Percentiles rank a stretch among this genome's conserved stretches.
Conservation (phyloP, 2,113 vertebrate species). For the Argyrosomus japonicus region DNA sequence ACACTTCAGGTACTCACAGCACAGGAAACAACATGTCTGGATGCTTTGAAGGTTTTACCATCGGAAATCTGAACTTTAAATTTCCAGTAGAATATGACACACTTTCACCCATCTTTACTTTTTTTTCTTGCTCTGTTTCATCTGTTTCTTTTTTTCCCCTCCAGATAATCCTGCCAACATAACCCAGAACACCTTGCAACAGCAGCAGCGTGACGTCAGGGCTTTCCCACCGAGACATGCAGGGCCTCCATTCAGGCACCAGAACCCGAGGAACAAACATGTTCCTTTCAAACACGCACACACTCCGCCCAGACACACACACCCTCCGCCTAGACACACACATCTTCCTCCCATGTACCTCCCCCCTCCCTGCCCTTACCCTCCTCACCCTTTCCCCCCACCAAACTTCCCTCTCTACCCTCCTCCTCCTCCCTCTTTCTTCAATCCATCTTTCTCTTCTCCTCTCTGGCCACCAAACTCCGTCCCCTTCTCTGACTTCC, state of each 20-base stretch:
- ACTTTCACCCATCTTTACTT: not conserved
- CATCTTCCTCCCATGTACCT: constrained; percentile 43
- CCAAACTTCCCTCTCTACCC: constrained; percentile 67
- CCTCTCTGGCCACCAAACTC: constrained; percentile 59
- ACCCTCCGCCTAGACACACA: constrained; percentile 8
- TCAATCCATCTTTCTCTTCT: constrained; percentile 62
- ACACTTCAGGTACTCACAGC: constrained; percentile 36
- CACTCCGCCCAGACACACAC: not conserved
- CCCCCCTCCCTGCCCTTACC: constrained; percentile 65
- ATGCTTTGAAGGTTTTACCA: not conserved
- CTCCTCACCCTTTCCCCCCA: constrained; percentile 49
- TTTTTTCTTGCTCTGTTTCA: not conserved
- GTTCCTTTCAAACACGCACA: not conserved
- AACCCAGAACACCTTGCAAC: constrained; percentile 38
- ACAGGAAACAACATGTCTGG: not conserved
- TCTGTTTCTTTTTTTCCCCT: not conserved
- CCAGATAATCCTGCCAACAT: constrained; percentile 40
- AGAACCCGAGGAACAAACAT: constrained; percentile 36
- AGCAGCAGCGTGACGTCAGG: constrained; percentile 4
- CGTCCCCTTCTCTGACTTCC: constrained; percentile 50
- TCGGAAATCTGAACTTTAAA: not conserved
- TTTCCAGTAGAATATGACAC: not conserved
- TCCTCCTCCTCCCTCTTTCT: constrained; percentile 65
- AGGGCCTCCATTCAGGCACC: constrained; percentile 49
- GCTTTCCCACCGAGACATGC: constrained; percentile 33